phyloP scores from a whole-genome alignment of 2,797 vertebrate genomes.

The Morus bassanus region DNA sequence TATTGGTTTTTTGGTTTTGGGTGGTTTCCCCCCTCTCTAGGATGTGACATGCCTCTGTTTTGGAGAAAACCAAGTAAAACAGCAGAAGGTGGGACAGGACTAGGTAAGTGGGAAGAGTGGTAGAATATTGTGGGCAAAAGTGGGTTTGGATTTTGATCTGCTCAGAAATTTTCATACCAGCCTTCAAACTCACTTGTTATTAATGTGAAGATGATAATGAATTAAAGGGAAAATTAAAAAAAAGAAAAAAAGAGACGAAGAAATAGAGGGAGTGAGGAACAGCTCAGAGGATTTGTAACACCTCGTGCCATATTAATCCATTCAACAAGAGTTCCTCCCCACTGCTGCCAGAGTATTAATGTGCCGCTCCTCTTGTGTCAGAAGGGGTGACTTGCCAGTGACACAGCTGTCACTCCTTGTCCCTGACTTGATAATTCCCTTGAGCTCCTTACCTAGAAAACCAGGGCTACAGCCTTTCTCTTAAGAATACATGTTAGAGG shows the following conservation, averaged over 20 bases:
- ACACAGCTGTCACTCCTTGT: not conserved
- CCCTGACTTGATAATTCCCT: not conserved
- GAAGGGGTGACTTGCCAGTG: not conserved
- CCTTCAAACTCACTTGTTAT: not conserved
- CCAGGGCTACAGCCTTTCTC: not conserved
- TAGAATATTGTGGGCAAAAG: not conserved
- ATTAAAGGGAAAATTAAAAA: too few relatives aligned
- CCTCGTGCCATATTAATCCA: not conserved
- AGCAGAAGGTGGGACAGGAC: not conserved
- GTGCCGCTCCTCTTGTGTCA: not conserved
- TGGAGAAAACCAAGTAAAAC: not conserved
- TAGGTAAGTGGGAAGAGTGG: not conserved
- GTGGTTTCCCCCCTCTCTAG: not conserved
- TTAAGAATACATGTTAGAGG: not conserved
- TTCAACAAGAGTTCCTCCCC: not conserved
- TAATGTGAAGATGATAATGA: not conserved
- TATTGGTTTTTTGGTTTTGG: not conserved
- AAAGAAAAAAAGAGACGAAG: too few relatives aligned
- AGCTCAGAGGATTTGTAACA: not conserved
- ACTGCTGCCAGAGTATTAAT: not conserved
- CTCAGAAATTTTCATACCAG: not conserved
- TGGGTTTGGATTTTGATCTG: not conserved
- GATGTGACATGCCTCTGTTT: not conserved
- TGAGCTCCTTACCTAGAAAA: not conserved
- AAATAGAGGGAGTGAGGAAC: not conserved